Base-by-base conservation (phyloP, 2,113 vertebrate genomes). In the Pteronura brasiliensis region DNA sequence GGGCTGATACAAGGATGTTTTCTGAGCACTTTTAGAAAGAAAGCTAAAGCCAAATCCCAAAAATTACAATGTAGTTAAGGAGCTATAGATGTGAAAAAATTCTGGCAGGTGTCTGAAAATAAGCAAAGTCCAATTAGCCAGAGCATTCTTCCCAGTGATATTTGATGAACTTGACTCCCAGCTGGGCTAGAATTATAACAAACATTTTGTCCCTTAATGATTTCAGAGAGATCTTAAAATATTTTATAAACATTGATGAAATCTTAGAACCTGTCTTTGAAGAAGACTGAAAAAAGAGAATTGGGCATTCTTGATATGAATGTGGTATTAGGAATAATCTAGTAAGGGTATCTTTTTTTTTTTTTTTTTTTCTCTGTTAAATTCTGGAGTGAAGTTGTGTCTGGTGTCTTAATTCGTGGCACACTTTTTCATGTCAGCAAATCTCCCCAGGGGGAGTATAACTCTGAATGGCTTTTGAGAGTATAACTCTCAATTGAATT, bases 191-290 rank as follows among this genome's bases (percentile, higher is more conserved):
- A 86, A 79, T 12, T 20, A n/a, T 65, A 47, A 42, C 21, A 74
- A 92, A 18, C 27, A 57, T 74, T 90, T 92, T 80, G 87, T 59
- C 84, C 44, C 57, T 71, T 93, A 93, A 88, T 92, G 72, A 29
- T 74, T 90, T 94, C 88, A 71, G 25, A 29, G 61, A 97, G 77
- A 80, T 67, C 91, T 95, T 34, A 96, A 82, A 96, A 94, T 95
- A 71, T 95, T 96, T 97, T 95, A 59, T 85, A 84, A 94, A 93
- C 92, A 86, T 55, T 74, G 59, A 47, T 52, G 61, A 85, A 94
- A 31, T 7, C 20, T 97, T 92, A 79, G 59, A 93, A 95, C 13
- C 14, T 81, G 65, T 61, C 65, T 96, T 94, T 86, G 80, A 98
- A 90, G 92, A 92, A 77, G 31, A 86, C n/a, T 92, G 36, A 94